A percentile compares a stretch with the other conserved stretches of the same genome.
Evolutionary conservation across 1,140 invertebrate genomes (phyloP).

Genomic region (Acromyrmex charruanus): DNA sequence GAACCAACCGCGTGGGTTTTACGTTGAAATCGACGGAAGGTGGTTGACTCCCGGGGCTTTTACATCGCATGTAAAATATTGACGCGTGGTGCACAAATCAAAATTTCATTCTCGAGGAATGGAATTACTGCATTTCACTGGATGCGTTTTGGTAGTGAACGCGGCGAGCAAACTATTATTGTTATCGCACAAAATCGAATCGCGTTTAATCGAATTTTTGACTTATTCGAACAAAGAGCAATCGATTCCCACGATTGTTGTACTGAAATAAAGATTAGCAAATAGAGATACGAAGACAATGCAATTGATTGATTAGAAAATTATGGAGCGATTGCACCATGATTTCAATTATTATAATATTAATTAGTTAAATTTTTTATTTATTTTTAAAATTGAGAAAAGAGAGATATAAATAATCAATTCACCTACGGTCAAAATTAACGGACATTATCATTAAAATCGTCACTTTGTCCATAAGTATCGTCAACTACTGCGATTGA

Average conservation of each 20-base stretch:
- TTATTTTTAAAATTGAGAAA: not conserved
- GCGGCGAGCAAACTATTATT: constrained; percentile 44
- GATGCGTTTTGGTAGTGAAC: constrained; percentile 9
- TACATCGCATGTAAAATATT: constrained; percentile 43
- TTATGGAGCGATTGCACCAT: no score
- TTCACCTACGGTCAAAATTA: not conserved
- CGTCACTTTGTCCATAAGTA: not conserved
- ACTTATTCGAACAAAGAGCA: constrained; percentile 8
- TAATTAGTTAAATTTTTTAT: constrained; percentile 20
- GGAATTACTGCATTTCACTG: constrained; percentile 42
- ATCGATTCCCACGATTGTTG: constrained; percentile 7
- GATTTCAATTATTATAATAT: not conserved
- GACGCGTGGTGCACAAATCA: constrained; percentile 27
- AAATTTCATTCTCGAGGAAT: constrained; percentile 57
- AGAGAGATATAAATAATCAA: not conserved
- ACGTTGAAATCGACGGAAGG: not conserved
- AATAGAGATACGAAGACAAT: not conserved
- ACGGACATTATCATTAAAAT: not conserved
- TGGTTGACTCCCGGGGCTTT: constrained; percentile 16
- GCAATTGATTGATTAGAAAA: not conserved
- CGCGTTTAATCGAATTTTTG: constrained; percentile 42
- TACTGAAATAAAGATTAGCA: not conserved
- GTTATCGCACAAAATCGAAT: constrained; percentile 39
- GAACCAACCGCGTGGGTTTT: constrained; percentile 9
- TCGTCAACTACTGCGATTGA: constrained; percentile 10